These are phyloP conservation scores for Drosophila dunni DNA, from an alignment of 1,140 invertebrate genomes.

Conservation along the genomic window DNA sequence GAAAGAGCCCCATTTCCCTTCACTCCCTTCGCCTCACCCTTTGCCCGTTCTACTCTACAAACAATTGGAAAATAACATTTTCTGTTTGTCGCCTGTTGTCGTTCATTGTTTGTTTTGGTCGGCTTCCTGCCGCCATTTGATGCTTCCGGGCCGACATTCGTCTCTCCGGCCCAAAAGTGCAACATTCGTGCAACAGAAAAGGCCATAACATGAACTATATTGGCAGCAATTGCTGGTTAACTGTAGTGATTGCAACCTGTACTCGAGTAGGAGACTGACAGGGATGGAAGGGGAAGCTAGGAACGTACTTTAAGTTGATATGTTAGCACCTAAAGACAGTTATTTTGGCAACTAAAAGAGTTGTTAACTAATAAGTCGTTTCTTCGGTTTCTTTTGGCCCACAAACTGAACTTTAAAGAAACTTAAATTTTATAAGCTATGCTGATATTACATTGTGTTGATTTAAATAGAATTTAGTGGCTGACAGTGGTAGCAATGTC, in stretches of 20 bases:
- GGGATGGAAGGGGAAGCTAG: neutral
- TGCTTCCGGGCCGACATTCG: slow-evolving; percentile 67
- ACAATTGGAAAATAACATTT: slow-evolving; percentile 29
- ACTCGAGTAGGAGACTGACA: neutral
- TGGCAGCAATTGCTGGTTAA: slow-evolving; percentile 33
- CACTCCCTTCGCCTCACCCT: slow-evolving; percentile 19
- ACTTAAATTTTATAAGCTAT: neutral
- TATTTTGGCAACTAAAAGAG: no score
- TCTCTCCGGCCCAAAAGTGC: slow-evolving; percentile 21
- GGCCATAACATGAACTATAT: slow-evolving; percentile 9
- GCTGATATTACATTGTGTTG: neutral
- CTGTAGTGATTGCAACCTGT: slow-evolving; percentile 15
- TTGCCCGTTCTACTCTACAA: neutral
- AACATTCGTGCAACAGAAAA: neutral
- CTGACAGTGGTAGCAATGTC: slow-evolving; percentile 43
- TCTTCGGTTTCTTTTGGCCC: no score
- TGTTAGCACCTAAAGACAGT: neutral
- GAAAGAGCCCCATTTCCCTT: slow-evolving; percentile 1
- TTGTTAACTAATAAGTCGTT: no score
- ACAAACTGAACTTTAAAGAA: neutral
- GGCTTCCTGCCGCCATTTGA: slow-evolving; percentile 70
- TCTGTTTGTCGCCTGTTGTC: slow-evolving; percentile 51
- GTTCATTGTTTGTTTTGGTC: slow-evolving; percentile 67
- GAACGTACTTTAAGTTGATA: neutral
- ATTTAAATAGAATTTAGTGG: slow-evolving; percentile 62